Evolutionary conservation across 2,797 vertebrate genomes (phyloP), one percentile per base, ranked within the genome.

Genomic region (Intellagama lesueurii): DNA sequence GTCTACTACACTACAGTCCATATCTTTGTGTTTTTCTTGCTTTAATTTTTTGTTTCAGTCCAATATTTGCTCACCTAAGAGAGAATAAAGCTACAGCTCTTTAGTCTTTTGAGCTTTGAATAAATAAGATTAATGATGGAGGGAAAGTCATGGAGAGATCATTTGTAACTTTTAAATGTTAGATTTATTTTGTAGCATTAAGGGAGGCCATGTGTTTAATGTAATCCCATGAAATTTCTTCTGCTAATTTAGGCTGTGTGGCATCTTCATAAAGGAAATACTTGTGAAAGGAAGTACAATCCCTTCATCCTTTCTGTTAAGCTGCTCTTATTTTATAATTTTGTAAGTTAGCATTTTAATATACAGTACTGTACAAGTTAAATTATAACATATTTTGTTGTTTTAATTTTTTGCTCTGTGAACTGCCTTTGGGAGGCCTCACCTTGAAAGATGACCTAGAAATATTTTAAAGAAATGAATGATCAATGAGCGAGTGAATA

Each of bases 201-300:
- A 66, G 32, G 56, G 56, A 7, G 60, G 22, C 22, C 32, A 11
- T 40, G 32, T 66, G 35, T 66, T 60, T 40, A 60, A 66, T 19
- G 76, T 80, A 89, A 26, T 22, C 68, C 22, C 49, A 60, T 26
- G 19, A 35, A 17, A 81, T 72, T 32, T 80, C 84, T 0, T 0
- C 47, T 81, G 32, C 69, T 87, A 76, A 49, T 83, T 92, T 87
- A 93, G 81, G 68, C 60, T n/a, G 8, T 12, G 60, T 69, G 76
- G 89, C 93, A 80, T 81, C 90, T 89, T 30, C 85, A 82, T 70
- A 83, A 88, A 60, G 0, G 32, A 12, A 88, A 8, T 6, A 70
- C 0, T 26, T 73, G 0, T 52, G 32, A 81, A 76, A 28, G 4
- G 1, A 0, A 3, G 1, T 7, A 40, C 1, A 40, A 3, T 40